These are phyloP conservation scores for Myotis brandtii DNA, from an alignment of 2,113 vertebrate species.

Conservation along the genomic window DNA sequence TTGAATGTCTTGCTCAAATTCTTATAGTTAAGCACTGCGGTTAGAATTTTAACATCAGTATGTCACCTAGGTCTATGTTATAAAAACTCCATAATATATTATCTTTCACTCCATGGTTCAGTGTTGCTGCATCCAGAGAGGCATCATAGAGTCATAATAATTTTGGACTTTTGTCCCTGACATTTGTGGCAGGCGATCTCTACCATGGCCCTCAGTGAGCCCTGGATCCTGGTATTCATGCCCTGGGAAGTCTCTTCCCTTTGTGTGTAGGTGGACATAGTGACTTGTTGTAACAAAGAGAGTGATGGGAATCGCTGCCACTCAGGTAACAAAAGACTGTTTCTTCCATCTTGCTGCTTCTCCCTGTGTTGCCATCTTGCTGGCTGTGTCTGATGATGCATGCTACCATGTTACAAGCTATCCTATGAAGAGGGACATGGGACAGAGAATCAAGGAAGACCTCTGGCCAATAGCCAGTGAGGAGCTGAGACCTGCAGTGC, in stretches of 20 bases:
- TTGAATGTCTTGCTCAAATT: not conserved
- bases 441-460: not conserved
- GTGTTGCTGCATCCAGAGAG: not conserved
- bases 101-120: not conserved
- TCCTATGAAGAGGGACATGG: fast-evolving
- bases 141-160: not conserved
- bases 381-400: not conserved
- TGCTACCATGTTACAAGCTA: not conserved
- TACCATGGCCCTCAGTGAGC: not conserved
- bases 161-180: not conserved
- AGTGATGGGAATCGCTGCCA: not conserved
- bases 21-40: not conserved
- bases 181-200: not conserved
- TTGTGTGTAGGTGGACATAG: not conserved
- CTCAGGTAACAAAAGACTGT: not conserved
- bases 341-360: fast-evolving
- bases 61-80: not conserved
- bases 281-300: not conserved
- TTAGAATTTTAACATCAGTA: not conserved
- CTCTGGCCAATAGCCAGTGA: not conserved
- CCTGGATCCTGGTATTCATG: not conserved
- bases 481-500: not conserved
- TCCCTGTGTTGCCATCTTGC: not conserved
- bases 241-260: not conserved
- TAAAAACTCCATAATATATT: not conserved